These are phyloP conservation scores for Chesias legatella DNA, from an alignment of 2,888 invertebrate species.

Conservation along the genomic window DNA sequence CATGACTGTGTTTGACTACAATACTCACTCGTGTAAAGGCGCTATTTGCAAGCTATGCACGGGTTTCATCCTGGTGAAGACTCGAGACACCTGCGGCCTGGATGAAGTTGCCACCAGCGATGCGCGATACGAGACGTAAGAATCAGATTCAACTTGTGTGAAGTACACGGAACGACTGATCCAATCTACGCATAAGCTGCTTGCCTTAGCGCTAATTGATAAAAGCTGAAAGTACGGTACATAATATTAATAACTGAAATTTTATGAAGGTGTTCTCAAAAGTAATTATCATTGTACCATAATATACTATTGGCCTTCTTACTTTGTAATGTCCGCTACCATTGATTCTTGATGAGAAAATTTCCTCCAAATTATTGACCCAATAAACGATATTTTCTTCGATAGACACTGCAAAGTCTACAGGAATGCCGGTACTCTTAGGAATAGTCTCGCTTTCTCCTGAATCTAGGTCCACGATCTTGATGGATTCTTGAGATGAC, in stretches of 20 bases:
- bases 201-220: slow-evolving; percentile 69
- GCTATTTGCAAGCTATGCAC: slow-evolving; percentile 86
- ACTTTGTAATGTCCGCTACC: slow-evolving; percentile 76
- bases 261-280: no score
- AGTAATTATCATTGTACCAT: no score
- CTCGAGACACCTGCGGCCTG: slow-evolving; percentile 71
- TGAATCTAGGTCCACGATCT: slow-evolving; percentile 88
- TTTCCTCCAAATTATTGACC: slow-evolving; percentile 88
- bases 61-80: slow-evolving; percentile 77
- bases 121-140: slow-evolving; percentile 82
- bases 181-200: slow-evolving; percentile 92
- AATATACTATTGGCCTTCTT: slow-evolving; percentile 2
- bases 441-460: slow-evolving; percentile 81
- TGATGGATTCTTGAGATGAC: slow-evolving; percentile 86
- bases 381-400: slow-evolving; percentile 89
- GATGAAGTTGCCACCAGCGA: slow-evolving; percentile 83
- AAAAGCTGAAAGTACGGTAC: slow-evolving; percentile 45
- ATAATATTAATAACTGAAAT: no score
- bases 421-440: slow-evolving; percentile 84
- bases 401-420: slow-evolving; percentile 84
- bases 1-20: no score
- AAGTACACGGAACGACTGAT: slow-evolving; percentile 91
- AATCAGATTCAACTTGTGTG: slow-evolving; percentile 82
- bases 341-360: slow-evolving; percentile 82
- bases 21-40: slow-evolving; percentile 84